Percentiles rank a stretch among this genome's conserved stretches.
Evolutionary conservation across 1,140 invertebrate species (phyloP).

Genomic region (Polyergus mexicanus): DNA sequence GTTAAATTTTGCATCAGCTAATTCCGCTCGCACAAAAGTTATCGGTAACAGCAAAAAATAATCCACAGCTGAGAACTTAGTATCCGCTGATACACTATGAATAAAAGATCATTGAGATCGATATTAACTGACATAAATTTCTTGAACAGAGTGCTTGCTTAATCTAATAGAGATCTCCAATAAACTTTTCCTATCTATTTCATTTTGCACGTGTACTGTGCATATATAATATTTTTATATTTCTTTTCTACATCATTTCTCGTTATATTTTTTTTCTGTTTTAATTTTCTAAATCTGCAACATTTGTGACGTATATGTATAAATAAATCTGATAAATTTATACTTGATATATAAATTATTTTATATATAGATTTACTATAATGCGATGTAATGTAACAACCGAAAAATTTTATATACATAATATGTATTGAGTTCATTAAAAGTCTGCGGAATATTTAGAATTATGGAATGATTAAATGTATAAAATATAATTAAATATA

Average conservation of each 20-base stretch:
- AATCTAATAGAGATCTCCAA: background rate
- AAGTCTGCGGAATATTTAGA: background rate
- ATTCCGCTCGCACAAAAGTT: slow-evolving; percentile 8
- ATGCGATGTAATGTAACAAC: background rate
- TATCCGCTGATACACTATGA: background rate
- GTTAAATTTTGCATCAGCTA: slow-evolving; percentile 48
- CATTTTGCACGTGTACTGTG: background rate
- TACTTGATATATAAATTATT: background rate
- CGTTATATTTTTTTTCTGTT: too few species aligned
- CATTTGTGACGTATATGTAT: background rate
- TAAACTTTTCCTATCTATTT: background rate
- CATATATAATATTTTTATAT: background rate
- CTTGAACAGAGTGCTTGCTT: background rate
- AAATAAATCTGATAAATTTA: slow-evolving; percentile 18
- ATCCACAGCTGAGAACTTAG: slow-evolving; percentile 10
- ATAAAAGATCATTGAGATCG: slow-evolving; percentile 18
- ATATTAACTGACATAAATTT: background rate
- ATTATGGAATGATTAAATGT: background rate
- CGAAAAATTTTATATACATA: background rate
- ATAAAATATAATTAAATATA: background rate
- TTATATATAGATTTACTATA: background rate
- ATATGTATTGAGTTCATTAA: background rate
- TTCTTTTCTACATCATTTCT: background rate
- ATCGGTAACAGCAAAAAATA: background rate
- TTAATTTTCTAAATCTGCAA: background rate